Evolutionary conservation across 2,113 vertebrate genomes (phyloP), one percentile per base, ranked within the genome.

Genomic region (Bubo scandiacus): DNA sequence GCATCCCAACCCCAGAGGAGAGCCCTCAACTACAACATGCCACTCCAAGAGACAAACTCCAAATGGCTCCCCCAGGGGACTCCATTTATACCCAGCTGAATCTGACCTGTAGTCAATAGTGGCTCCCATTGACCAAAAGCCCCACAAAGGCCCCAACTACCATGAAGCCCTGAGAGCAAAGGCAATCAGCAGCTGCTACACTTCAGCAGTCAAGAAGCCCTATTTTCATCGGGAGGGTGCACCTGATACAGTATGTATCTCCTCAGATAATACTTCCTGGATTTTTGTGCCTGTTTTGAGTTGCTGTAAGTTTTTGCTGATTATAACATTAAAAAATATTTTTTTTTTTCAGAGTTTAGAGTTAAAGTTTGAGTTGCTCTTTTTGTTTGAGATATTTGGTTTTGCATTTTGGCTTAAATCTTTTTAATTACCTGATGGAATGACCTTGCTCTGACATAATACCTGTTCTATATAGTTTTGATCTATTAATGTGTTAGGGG

Each of bases 391-490:
- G 40, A 25, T 8, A 47, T 86, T 86, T 95, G 12, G 90, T 94
- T 88, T 47, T 90, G 43, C 17, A 61, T 92, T 96, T 93, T 58
- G 45, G 11, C 19, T 71, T 61, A 70, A 83, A 66, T 25, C 21
- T 75, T 92, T 92, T 94, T 88, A 86, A 94, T 92, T 86, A 91
- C 20, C 57, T 62, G 49, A 86, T 94, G 54, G 38, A 89, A 91
- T 67, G 96, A 82, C 42, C 81, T 96, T 92, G 29, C 27, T 96
- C 68, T 96, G 79, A 66, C 26, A 74, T 73, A 81, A 72, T 77
- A 86, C 40, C 30, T 80, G 5, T 87, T 80, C 51, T 32, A 43
- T 77, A 20, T 10, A 34, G 9, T 77, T 97, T 90, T 94, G 57
- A 94, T 90, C 78, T 88, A 67, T 82, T 88, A 23, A 43, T 40